Evolutionary conservation across 2,888 invertebrate species (phyloP), one percentile per base, ranked within the genome.

Genomic region (Leucoptera coffeella): DNA sequence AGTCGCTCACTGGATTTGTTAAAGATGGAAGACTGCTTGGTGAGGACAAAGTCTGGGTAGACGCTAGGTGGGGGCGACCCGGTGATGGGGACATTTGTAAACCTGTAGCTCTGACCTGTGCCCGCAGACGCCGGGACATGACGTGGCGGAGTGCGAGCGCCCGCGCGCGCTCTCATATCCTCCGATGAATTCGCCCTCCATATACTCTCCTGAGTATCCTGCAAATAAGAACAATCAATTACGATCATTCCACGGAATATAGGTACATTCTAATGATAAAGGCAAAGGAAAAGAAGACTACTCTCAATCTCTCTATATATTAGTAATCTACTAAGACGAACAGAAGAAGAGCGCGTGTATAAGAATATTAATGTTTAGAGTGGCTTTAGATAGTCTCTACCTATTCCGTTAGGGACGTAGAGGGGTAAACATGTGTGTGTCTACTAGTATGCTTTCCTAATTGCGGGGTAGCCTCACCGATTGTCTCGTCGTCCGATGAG

Each of bases 401-500:
- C n/a, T n/a, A n/a, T n/a, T n/a, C n/a, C n/a, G n/a, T n/a, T n/a
- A n/a, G n/a, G n/a, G n/a, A n/a, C n/a, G n/a, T n/a, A n/a, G n/a
- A n/a, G n/a, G n/a, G n/a, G n/a, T n/a, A n/a, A n/a, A n/a, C n/a
- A n/a, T n/a, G n/a, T n/a, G n/a, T n/a, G n/a, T n/a, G n/a, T n/a
- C n/a, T n/a, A n/a, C n/a, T n/a, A n/a, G n/a, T n/a, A n/a, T n/a
- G n/a, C n/a, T n/a, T n/a, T n/a, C n/a, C n/a, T n/a, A n/a, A n/a
- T n/a, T n/a, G n/a, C n/a, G n/a, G n/a, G n/a, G n/a, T n/a, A n/a
- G n/a, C n/a, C n/a, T n/a, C n/a, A n/a, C 72, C 72, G 53, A 71
- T 52, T 58, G 71, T 65, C 59, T 73, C 73, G 48, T 74, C 74
- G 50, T 74, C 73, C 52, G 73, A 73, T 56, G 73, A 71, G 60